Percentiles rank a stretch among this genome's conserved stretches.
phyloP scores from a whole-genome alignment of 64 coral and sea anemone species.

The Dendrophyllia cribrosa region DNA sequence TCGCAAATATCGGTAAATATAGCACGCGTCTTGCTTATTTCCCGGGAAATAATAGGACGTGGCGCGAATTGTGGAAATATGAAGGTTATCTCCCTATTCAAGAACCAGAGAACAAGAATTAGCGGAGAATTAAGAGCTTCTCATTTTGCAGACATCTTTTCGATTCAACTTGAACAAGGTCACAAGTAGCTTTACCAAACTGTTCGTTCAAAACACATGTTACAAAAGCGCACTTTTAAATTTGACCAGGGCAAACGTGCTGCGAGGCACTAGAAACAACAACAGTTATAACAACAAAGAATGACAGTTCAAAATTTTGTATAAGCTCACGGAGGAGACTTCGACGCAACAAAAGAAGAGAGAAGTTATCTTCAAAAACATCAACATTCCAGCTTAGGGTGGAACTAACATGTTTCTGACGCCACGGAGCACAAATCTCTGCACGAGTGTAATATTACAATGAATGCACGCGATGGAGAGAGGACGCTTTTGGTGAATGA shows the following conservation, averaged over 20 bases:
- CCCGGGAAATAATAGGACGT: not conserved
- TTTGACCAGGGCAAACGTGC: not conserved
- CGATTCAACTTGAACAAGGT: not conserved
- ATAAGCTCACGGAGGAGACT: not conserved
- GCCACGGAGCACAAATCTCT: not conserved
- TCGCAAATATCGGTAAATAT: not conserved
- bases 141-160: not conserved
- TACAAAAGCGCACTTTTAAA: not conserved
- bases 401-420: not conserved
- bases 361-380: not conserved
- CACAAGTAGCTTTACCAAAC: not conserved
- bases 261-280: not conserved
- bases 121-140: not conserved
- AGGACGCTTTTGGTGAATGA: not conserved
- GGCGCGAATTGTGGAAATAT: not conserved
- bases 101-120: not conserved
- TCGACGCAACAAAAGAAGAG: not conserved
- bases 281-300: not conserved
- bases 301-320: not conserved
- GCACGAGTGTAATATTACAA: not conserved
- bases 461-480: not conserved
- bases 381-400: conserved; percentile 29
- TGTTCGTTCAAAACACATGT: conserved; percentile 2
- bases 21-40: not conserved
- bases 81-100: not conserved